Conservation (phyloP, 2,888 invertebrate species). For the Fabriciana adippe region DNA sequence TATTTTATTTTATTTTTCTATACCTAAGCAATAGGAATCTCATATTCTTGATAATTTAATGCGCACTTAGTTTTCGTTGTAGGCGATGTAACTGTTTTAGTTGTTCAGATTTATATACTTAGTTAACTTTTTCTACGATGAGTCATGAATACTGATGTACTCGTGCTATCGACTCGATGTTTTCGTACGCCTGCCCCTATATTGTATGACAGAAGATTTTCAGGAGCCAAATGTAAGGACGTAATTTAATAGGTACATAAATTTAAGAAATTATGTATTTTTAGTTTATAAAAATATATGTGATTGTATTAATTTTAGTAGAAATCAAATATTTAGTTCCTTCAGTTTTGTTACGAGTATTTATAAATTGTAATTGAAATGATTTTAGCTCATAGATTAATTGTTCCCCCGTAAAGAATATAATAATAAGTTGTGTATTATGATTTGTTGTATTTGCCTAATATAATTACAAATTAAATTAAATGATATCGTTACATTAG, state of each 20-base stretch:
- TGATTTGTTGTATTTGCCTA: slow-evolving; percentile 80
- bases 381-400: slow-evolving; percentile 68
- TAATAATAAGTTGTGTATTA: slow-evolving; percentile 76
- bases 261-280: slow-evolving; percentile 66
- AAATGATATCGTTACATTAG: slow-evolving; percentile 81
- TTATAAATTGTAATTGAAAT: slow-evolving; percentile 73
- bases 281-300: slow-evolving; percentile 66
- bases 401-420: slow-evolving; percentile 76
- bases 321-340: slow-evolving; percentile 79
- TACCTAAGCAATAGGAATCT: slow-evolving; percentile 36
- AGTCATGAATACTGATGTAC: slow-evolving; percentile 4
- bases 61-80: slow-evolving; percentile 35
- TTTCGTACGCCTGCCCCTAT: slow-evolving; percentile 24
- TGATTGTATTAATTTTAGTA: slow-evolving; percentile 70
- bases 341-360: slow-evolving; percentile 78
- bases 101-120: slow-evolving; percentile 25
- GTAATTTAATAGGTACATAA: slow-evolving; percentile 65
- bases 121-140: slow-evolving; percentile 21
- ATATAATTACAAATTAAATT: slow-evolving; percentile 78
- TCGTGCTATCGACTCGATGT: slow-evolving; percentile 16
- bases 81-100: slow-evolving; percentile 31
- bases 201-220: slow-evolving; percentile 46
- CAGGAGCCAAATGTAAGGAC: slow-evolving; percentile 78
- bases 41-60: slow-evolving; percentile 31
- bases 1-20: slow-evolving; percentile 33